Conservation (phyloP, 2,888 invertebrate species). For the Conchocele bisecta region DNA sequence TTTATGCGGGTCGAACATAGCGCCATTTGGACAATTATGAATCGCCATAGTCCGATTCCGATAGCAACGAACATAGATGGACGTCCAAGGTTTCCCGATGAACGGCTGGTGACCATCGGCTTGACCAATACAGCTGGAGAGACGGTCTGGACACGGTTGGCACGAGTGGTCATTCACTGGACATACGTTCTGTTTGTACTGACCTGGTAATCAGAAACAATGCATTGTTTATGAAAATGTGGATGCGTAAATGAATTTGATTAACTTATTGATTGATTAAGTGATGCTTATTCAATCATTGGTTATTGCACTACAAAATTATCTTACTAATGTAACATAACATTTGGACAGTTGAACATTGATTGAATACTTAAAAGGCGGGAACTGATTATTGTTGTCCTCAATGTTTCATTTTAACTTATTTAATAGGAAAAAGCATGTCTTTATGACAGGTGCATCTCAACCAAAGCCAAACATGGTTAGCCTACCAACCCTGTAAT, state of each 20-base stretch:
- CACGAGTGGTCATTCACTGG: slow-evolving; percentile 44
- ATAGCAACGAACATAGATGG: slow-evolving; percentile 50
- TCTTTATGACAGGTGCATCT: no score
- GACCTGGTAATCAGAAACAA: slow-evolving; percentile 38
- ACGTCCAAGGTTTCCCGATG: slow-evolving; percentile 49
- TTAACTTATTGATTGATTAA: no score
- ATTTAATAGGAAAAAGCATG: no score
- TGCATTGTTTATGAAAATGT: neutral
- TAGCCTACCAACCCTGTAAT: no score
- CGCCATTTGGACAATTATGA: slow-evolving; percentile 29
- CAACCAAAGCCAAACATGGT: no score
- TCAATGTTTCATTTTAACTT: no score
- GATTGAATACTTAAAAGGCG: no score
- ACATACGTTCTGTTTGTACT: slow-evolving; percentile 58
- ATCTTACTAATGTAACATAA: no score
- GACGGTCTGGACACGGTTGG: slow-evolving; percentile 50
- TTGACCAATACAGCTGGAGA: slow-evolving; percentile 58
- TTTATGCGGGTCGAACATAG: slow-evolving; percentile 26
- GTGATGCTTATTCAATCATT: neutral
- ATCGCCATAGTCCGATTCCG: slow-evolving; percentile 52
- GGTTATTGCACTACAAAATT: no score
- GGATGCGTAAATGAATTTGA: no score
- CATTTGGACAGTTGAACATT: no score
- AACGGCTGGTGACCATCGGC: slow-evolving; percentile 51
- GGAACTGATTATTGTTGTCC: no score